Evolutionary conservation across 2,888 invertebrate genomes (phyloP).

Genomic region (Phengaris arion): DNA sequence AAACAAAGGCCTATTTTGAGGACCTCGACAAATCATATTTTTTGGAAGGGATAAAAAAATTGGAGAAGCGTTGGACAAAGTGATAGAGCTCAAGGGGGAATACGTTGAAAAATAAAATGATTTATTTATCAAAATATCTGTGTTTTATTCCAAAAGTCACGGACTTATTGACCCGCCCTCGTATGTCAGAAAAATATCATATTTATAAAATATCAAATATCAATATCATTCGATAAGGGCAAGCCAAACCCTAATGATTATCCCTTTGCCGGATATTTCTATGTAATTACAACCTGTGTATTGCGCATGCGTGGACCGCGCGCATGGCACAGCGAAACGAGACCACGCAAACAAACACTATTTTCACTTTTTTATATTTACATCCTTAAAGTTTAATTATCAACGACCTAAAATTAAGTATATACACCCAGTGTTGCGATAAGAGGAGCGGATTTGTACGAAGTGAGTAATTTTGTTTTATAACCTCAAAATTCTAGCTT

Average conservation of each 20-base stretch:
- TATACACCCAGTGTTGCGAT: background rate
- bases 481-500: conserved; percentile 9
- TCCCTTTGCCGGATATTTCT: conserved; percentile 5
- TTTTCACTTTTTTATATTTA: background rate
- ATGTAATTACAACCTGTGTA: background rate
- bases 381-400: background rate
- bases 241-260: background rate
- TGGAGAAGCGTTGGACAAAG: too few species aligned
- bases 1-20: too few species aligned
- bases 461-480: background rate
- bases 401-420: background rate
- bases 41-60: too few species aligned
- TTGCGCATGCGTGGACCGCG: background rate
- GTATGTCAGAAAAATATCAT: background rate
- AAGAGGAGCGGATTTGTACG: background rate
- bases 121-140: too few species aligned
- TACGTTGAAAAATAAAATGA: too few species aligned
- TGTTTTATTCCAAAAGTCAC: too few species aligned
- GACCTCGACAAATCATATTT: too few species aligned
- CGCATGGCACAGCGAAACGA: background rate
- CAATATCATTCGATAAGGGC: background rate
- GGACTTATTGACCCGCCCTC: too few species aligned
- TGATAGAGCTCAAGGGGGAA: too few species aligned
- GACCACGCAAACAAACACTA: background rate
- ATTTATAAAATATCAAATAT: background rate